Conservation (phyloP, 2,888 invertebrate genomes). For the Stenodera caucasica region DNA sequence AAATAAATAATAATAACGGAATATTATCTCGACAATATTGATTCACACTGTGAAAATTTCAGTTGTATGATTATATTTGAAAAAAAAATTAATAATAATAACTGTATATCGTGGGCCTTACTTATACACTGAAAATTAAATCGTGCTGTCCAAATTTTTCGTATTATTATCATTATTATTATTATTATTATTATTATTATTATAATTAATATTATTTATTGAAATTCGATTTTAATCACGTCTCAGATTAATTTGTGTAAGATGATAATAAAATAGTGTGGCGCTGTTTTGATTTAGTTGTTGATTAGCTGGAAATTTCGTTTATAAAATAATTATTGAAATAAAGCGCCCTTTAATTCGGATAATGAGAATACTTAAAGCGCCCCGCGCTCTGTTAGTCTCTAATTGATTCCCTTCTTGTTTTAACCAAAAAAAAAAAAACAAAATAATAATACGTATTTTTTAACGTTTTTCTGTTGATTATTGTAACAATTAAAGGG, state of each 20-base stretch:
- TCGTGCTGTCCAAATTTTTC: constrained; percentile 57
- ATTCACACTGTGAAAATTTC: constrained; percentile 57
- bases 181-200: too few relatives aligned
- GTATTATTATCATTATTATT: constrained; percentile 22
- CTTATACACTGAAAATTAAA: constrained; percentile 58
- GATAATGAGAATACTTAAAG: constrained; percentile 19
- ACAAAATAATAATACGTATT: constrained; percentile 52
- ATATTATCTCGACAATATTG: constrained; percentile 57
- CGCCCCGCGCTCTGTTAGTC: constrained; percentile 44
- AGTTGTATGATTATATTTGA: constrained; percentile 53
- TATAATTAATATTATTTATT: constrained; percentile 41
- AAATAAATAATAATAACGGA: constrained; percentile 32
- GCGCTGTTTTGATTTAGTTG: background rate
- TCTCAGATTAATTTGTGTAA: too few relatives aligned
- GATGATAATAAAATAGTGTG: constrained; percentile 7
- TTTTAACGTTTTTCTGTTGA: constrained; percentile 51
- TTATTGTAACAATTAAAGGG: constrained; percentile 19
- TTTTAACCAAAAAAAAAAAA: background rate
- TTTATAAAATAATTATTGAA: too few relatives aligned
- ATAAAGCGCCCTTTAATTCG: constrained; percentile 9
- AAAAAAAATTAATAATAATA: constrained; percentile 31
- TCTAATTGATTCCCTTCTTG: constrained; percentile 41
- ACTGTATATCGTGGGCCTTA: constrained; percentile 60
- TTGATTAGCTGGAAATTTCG: background rate
- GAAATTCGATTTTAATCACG: too few relatives aligned